Evolutionary conservation across 2,113 vertebrate genomes (phyloP).

Genomic region (Passer montanus): DNA sequence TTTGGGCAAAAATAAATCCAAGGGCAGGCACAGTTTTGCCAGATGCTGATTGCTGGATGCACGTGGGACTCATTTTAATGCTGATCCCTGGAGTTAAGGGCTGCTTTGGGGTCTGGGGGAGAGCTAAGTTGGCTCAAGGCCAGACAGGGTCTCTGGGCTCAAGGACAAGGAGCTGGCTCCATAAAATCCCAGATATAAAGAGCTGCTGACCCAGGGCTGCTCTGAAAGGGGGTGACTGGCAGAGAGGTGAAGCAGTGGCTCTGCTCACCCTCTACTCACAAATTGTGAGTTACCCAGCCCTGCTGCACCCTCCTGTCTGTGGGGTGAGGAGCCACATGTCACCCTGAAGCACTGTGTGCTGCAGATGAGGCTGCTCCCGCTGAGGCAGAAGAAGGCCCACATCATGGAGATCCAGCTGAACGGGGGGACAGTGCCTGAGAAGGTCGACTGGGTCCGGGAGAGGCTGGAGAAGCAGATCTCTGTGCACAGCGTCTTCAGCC

Average conservation of each 20-base stretch:
- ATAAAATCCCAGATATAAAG: not conserved
- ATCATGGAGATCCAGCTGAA: conserved; percentile 85
- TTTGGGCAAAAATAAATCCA: conserved; percentile 83
- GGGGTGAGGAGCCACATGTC: rapidly evolving
- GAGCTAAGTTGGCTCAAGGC: not conserved
- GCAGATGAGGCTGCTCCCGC: conserved; percentile 81
- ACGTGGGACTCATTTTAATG: not conserved
- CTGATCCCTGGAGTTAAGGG: not conserved
- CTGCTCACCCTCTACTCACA: not conserved
- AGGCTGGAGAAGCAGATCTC: conserved; percentile 80
- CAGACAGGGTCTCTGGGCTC: not conserved
- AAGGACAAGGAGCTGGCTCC: not conserved
- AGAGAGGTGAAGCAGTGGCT: not conserved
- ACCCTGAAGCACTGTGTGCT: not conserved
- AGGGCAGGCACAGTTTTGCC: not conserved
- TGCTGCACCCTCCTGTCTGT: not conserved
- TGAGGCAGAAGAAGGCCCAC: conserved; percentile 83
- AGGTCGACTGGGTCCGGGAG: conserved; percentile 81
- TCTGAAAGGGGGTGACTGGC: not conserved
- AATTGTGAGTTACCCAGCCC: not conserved
- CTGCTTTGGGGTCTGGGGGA: not conserved
- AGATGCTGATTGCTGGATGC: not conserved
- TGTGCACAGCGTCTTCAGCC: conserved; percentile 75
- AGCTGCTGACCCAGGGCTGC: not conserved
- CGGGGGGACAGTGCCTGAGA: conserved; percentile 76